These are phyloP conservation scores for Cyanoramphus novaezelandiae DNA, from an alignment of 2,113 vertebrate genomes.

Conservation along the genomic window DNA sequence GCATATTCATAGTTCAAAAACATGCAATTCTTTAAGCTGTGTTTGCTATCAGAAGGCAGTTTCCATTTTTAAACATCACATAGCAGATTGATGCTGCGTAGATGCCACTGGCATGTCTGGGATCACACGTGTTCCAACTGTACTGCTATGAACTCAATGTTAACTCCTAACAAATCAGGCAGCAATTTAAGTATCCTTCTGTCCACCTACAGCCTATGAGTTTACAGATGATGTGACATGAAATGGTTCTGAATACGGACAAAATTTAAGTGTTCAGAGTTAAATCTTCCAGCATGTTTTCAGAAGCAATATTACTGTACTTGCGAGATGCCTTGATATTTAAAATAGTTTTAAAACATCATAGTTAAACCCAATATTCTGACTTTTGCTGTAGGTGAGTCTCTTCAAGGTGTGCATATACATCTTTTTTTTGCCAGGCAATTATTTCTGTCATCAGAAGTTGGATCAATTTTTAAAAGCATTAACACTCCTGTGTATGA, in stretches of 20 bases:
- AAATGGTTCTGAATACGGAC: neutral
- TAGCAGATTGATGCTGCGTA: neutral
- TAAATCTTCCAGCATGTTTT: neutral
- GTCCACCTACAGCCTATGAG: too few species aligned
- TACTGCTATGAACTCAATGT: too few species aligned
- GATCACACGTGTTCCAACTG: neutral
- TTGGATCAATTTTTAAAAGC: neutral
- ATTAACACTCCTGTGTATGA: neutral
- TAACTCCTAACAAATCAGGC: neutral
- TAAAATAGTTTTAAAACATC: neutral
- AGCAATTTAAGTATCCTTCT: neutral
- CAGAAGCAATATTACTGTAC: neutral
- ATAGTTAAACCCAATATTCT: neutral
- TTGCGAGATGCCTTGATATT: neutral
- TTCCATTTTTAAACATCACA: neutral
- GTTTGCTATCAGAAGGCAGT: neutral
- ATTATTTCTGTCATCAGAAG: neutral
- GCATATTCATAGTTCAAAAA: neutral
- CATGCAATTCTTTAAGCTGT: neutral
- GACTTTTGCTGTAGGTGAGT: accelerated
- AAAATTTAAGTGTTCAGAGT: neutral
- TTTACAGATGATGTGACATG: accelerated
- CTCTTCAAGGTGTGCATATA: neutral
- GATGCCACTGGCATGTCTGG: neutral
- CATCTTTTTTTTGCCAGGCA: neutral